A percentile compares a stretch with the other conserved stretches of the same genome.
Conservation (phyloP, 2,888 invertebrate genomes). For the Poecilobothrus nobilitatus region DNA sequence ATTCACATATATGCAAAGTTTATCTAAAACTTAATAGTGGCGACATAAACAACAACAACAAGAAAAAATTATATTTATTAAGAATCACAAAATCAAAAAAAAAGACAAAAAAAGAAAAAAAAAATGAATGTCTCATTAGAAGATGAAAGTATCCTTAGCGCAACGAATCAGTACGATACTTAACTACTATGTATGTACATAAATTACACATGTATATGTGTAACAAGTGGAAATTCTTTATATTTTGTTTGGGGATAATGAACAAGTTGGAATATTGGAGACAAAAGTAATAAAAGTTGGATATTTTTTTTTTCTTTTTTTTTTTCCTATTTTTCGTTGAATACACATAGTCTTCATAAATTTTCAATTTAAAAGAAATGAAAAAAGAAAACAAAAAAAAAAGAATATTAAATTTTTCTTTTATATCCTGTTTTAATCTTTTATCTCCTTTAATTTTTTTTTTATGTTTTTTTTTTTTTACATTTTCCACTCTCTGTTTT, state of each 20-base stretch:
- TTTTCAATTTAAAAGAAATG: background rate
- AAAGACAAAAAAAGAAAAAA: too few species aligned
- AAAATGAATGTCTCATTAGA: background rate
- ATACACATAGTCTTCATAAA: background rate
- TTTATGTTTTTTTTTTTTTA: background rate
- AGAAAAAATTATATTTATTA: too few species aligned
- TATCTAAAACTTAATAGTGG: too few species aligned
- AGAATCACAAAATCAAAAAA: too few species aligned
- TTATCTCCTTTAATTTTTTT: background rate
- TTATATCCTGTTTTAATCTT: background rate
- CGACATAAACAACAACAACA: too few species aligned
- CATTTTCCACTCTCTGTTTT: background rate
- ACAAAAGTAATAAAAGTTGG: background rate
- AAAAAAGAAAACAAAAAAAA: background rate
- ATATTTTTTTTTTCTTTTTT: background rate
- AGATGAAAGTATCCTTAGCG: background rate
- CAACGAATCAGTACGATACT: background rate
- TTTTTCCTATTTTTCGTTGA: background rate
- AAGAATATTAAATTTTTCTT: background rate
- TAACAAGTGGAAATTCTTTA: background rate
- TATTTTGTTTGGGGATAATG: background rate
- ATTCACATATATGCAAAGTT: too few species aligned
- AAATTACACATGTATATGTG: background rate
- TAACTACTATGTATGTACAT: background rate
- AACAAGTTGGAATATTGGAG: background rate